Conservation (phyloP, 2,888 invertebrate genomes). For the Liopterus haemorrhoidalis region DNA sequence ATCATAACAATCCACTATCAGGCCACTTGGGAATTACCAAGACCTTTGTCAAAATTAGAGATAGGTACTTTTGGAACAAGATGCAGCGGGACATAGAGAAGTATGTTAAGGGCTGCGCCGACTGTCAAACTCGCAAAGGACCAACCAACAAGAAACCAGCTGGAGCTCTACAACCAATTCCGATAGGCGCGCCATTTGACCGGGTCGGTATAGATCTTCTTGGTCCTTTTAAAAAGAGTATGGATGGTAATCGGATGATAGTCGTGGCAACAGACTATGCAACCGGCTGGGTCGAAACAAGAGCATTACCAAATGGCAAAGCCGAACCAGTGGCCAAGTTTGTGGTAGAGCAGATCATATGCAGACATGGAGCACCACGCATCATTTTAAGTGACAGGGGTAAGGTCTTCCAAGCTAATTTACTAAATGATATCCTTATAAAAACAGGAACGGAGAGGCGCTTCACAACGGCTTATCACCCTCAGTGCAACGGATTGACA, state of each 20-base stretch:
- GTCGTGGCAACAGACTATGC: conserved; percentile 33
- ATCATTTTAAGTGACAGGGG: too few relatives aligned
- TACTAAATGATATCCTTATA: too few relatives aligned
- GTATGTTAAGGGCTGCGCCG: conserved; percentile 25
- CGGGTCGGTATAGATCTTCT: conserved; percentile 29
- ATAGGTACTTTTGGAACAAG: conserved; percentile 28
- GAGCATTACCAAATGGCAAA: conserved; percentile 26
- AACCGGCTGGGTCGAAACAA: conserved; percentile 28
- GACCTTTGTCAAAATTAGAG: conserved; percentile 14
- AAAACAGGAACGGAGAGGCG: too few relatives aligned
- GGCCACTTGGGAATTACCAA: conserved; percentile 24
- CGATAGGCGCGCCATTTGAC: conserved; percentile 18
- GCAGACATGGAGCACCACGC: conserved; percentile 2
- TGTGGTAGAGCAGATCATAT: conserved; percentile 19
- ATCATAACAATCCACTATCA: conserved; percentile 31
- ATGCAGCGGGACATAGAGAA: conserved; percentile 22
- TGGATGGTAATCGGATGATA: conserved; percentile 28
- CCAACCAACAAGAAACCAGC: conserved; percentile 21
- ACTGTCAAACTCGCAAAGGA: conserved; percentile 30
- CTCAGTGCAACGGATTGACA: too few relatives aligned
- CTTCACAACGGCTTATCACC: too few relatives aligned
- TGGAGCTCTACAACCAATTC: conserved; percentile 20
- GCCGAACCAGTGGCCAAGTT: conserved; percentile 24
- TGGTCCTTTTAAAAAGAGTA: conserved; percentile 29
- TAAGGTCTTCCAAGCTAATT: conserved; percentile 29